These are phyloP conservation scores for Epistrophe eligans DNA, from an alignment of 2,888 invertebrate species.

Conservation along the genomic window DNA sequence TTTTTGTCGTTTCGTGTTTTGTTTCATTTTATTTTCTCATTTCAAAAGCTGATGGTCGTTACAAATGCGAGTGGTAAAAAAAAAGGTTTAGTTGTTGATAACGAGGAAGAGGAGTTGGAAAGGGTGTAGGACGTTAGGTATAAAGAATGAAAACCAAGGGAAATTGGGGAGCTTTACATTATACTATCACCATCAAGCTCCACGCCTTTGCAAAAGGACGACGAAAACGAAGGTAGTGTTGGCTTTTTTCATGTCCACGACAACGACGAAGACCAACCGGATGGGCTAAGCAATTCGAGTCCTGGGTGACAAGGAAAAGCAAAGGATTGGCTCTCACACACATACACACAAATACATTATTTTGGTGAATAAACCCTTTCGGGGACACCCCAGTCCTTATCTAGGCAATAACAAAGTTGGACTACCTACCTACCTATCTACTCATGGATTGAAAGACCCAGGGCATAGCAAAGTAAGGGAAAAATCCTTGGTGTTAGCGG, in stretches of 20 bases:
- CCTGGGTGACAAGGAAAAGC: conserved; percentile 28
- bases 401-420: conserved; percentile 68
- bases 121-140: no score
- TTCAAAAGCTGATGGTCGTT: conserved; percentile 48
- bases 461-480: background rate
- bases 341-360: background rate
- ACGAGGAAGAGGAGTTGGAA: background rate
- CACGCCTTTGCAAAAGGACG: conserved; percentile 25
- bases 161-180: conserved; percentile 23
- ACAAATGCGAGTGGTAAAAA: conserved; percentile 61
- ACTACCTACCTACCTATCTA: background rate
- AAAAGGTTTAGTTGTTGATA: conserved; percentile 63
- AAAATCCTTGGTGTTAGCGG: conserved; percentile 53
- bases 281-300: conserved; percentile 55
- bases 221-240: background rate
- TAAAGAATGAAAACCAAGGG: background rate
- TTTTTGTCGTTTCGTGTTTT: conserved; percentile 49
- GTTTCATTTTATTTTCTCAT: conserved; percentile 56
- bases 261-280: conserved; percentile 33
- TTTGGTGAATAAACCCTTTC: conserved; percentile 37
- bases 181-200: background rate
- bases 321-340: conserved; percentile 43
- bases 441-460: conserved; percentile 31
- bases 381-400: conserved; percentile 26
- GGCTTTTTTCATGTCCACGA: conserved; percentile 60